phyloP scores from a whole-genome alignment of 2,888 invertebrate species.

The Drosophila falleni region DNA sequence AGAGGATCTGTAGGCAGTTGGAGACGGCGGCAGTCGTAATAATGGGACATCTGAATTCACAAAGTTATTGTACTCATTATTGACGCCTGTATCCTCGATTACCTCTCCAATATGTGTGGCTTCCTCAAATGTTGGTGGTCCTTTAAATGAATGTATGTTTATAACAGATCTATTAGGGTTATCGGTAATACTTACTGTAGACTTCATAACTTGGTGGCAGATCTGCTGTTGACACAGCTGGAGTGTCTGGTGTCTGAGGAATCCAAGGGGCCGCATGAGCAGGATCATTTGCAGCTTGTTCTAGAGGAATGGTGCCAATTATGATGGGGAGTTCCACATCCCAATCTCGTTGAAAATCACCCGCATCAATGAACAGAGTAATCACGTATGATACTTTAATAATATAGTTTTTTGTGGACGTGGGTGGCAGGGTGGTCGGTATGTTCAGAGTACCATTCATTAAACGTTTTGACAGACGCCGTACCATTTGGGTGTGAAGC shows the following conservation, averaged over 20 bases:
- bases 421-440: not conserved
- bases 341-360: not conserved
- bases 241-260: constrained; percentile 66
- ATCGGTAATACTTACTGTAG: constrained; percentile 57
- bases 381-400: not conserved
- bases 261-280: constrained; percentile 53
- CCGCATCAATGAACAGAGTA: not conserved
- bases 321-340: constrained; percentile 55
- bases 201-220: constrained; percentile 72
- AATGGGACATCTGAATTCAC: too few relatives aligned
- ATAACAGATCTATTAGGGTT: not conserved
- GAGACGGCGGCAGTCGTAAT: too few relatives aligned
- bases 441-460: not conserved
- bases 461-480: not conserved
- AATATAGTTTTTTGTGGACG: not conserved
- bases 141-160: constrained; percentile 33
- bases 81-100: constrained; percentile 69
- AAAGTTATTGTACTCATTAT: constrained; percentile 4
- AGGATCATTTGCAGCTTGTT: constrained; percentile 61
- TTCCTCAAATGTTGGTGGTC: constrained; percentile 72
- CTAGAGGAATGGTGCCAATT: constrained; percentile 77
- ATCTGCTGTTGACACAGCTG: constrained; percentile 55
- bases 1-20: too few relatives aligned
- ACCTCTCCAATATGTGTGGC: constrained; percentile 64
- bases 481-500: not conserved